Conservation (phyloP, 1,140 invertebrate genomes). For the Drosophila trapezifrons region DNA sequence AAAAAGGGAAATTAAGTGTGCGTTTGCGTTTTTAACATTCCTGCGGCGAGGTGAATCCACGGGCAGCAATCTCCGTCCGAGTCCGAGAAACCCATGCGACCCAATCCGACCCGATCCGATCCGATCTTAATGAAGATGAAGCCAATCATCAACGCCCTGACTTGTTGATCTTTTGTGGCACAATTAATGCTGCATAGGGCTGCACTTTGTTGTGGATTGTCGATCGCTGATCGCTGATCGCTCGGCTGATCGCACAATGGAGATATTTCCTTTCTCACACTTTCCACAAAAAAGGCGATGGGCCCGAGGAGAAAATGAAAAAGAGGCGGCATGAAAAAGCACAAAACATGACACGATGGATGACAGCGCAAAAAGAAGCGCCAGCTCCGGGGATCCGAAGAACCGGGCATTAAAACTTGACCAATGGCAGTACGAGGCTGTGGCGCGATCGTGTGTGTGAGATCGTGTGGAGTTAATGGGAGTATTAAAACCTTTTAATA, state of each 20-base stretch:
- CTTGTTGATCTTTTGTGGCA: constrained; percentile 61
- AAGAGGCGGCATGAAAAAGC: constrained; percentile 80
- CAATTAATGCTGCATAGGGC: constrained; percentile 72
- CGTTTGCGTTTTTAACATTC: constrained; percentile 58
- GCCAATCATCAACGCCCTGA: constrained; percentile 72
- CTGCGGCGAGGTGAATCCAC: constrained; percentile 48
- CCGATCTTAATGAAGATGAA: constrained; percentile 65
- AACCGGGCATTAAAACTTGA: constrained; percentile 71
- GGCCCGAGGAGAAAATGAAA: constrained; percentile 33
- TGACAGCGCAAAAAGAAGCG: constrained; percentile 83
- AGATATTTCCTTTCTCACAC: constrained; percentile 82
- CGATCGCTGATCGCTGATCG: constrained; percentile 49
- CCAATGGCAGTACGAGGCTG: constrained; percentile 34
- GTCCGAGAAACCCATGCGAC: constrained; percentile 6
- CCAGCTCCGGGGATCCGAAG: constrained; percentile 52
- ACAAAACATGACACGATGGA: constrained; percentile 82
- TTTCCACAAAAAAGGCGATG: constrained; percentile 65
- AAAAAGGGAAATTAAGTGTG: constrained; percentile 39
- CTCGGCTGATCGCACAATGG: constrained; percentile 71
- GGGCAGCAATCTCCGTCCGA: background rate
- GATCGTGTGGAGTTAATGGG: constrained; percentile 83
- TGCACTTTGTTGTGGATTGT: constrained; percentile 66
- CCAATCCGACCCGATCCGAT: constrained; percentile 15
- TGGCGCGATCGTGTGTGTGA: constrained; percentile 53
- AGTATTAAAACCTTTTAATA: constrained; percentile 84